A percentile compares a stretch with the other conserved stretches of the same genome.
phyloP scores from a whole-genome alignment of 1,140 invertebrate genomes.

The Brachystomella parvula region DNA sequence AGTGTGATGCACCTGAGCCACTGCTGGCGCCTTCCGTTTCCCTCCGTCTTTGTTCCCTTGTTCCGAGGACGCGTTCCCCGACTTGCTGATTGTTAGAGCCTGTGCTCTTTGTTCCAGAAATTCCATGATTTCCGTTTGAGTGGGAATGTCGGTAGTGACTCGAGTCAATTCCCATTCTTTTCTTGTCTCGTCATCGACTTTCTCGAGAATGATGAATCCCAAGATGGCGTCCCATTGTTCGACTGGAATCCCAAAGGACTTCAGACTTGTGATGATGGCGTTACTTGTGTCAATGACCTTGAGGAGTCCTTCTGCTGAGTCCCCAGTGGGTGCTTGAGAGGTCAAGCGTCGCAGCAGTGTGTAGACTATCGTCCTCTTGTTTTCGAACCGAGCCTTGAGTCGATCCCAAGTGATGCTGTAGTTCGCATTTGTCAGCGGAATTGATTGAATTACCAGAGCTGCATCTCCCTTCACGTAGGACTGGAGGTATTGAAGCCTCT shows the following conservation, averaged over 20 bases:
- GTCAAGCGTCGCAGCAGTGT: neutral
- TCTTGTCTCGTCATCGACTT: constrained; percentile 21
- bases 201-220: constrained; percentile 15
- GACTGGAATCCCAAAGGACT: constrained; percentile 9
- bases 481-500: neutral
- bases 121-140: neutral
- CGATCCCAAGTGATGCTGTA: neutral
- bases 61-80: neutral
- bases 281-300: neutral
- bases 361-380: neutral
- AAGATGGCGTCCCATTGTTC: constrained; percentile 19
- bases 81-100: neutral
- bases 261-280: constrained; percentile 17
- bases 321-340: too few relatives aligned
- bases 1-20: neutral
- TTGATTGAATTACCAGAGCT: neutral
- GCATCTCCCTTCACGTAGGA: neutral
- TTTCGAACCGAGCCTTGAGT: neutral
- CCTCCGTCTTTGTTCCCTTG: neutral
- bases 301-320: too few relatives aligned
- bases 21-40: neutral
- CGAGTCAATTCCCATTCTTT: neutral
- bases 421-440: neutral
- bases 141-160: neutral
- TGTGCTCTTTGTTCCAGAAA: constrained; percentile 8